A percentile compares a stretch with the other conserved stretches of the same genome.
These are phyloP conservation scores for Sinosuthora webbiana DNA, from an alignment of 2,113 vertebrate genomes.

Conservation along the genomic window DNA sequence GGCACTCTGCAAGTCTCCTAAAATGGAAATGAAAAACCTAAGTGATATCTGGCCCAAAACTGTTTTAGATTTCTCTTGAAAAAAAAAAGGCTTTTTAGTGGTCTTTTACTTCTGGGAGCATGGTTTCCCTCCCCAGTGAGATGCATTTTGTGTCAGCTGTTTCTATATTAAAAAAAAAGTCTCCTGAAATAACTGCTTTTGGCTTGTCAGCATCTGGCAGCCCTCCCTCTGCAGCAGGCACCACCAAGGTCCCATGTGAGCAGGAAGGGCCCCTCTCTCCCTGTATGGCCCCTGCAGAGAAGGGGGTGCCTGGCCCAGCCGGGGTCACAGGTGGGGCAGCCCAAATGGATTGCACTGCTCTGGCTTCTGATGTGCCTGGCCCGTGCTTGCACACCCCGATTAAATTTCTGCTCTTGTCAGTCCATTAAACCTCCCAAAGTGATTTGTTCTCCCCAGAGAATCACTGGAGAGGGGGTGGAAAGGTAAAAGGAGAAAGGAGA, in stretches of 20 bases:
- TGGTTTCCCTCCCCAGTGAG: constrained; percentile 35
- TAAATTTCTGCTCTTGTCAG: constrained; percentile 55
- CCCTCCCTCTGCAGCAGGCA: constrained; percentile 6
- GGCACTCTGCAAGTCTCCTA: background rate
- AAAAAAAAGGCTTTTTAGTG: constrained; percentile 27
- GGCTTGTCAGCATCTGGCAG: constrained; percentile 52
- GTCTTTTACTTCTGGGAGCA: constrained; percentile 48
- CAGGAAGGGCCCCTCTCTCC: background rate
- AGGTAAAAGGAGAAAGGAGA: constrained; percentile 50
- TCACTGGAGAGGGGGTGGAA: constrained; percentile 11
- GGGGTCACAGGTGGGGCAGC: constrained; percentile 64
- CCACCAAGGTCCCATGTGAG: background rate
- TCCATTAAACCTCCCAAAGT: constrained; percentile 14
- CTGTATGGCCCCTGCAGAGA: background rate
- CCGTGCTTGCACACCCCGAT: background rate
- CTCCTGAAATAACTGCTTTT: constrained; percentile 30
- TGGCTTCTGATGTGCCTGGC: background rate
- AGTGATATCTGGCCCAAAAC: background rate
- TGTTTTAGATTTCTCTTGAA: background rate
- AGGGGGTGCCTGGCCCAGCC: constrained; percentile 13
- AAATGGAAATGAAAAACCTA: constrained; percentile 30
- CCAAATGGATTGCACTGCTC: background rate
- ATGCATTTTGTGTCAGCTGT: constrained; percentile 54
- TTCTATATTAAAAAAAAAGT: constrained; percentile 46
- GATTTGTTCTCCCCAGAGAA: constrained; percentile 49